These are phyloP conservation scores for Drosophila bocki DNA, from an alignment of 1,140 invertebrate species.

Conservation along the genomic window DNA sequence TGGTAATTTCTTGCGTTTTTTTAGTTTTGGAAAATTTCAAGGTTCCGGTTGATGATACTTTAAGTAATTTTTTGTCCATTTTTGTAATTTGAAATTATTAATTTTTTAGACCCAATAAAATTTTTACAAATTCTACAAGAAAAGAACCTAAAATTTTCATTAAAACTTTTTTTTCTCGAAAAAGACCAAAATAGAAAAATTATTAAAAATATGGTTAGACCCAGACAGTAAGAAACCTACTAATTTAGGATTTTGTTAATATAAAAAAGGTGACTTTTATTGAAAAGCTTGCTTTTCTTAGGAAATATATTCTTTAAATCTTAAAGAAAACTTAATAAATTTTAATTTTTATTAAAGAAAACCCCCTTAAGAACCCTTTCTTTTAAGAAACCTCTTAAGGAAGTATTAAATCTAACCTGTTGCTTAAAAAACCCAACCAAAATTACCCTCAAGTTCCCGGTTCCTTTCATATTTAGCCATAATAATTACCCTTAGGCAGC, in stretches of 20 bases:
- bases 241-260: background rate
- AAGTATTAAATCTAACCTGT: background rate
- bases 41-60: conserved; percentile 8
- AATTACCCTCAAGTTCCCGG: background rate
- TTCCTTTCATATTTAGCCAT: conserved; percentile 10
- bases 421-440: background rate
- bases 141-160: background rate
- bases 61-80: conserved; percentile 7
- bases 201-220: background rate
- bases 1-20: background rate
- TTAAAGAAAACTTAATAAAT: background rate
- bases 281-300: background rate
- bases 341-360: background rate
- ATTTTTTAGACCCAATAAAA: background rate
- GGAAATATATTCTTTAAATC: background rate
- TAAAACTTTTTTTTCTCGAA: background rate
- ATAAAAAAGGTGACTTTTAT: background rate
- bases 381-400: too few species aligned
- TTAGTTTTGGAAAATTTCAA: conserved; percentile 16
- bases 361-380: background rate
- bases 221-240: background rate
- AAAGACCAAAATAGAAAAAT: background rate
- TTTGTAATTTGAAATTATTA: background rate
- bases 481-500: conserved; percentile 33
- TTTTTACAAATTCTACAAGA: background rate